Percentiles rank a stretch among this genome's conserved stretches.
Evolutionary conservation across 2,797 vertebrate species (phyloP).

Genomic region (Gymnoscopelus microlampas): DNA sequence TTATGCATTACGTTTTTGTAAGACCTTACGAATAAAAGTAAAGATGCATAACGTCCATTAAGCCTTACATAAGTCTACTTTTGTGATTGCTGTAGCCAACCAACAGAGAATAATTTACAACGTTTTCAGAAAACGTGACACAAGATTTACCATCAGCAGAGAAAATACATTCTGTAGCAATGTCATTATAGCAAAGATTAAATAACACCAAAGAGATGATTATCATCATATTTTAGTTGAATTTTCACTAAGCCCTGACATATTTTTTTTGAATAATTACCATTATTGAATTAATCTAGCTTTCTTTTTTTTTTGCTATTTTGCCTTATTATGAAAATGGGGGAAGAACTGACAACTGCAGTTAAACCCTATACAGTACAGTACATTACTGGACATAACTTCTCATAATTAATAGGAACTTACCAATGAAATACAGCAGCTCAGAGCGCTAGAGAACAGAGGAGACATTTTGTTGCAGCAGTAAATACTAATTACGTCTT

Average conservation of each 20-base stretch:
- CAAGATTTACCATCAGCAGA: constrained; percentile 39
- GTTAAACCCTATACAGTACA: constrained; percentile 22
- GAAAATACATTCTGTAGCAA: constrained; percentile 30
- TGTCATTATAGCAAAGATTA: constrained; percentile 47
- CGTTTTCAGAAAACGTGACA: constrained; percentile 33
- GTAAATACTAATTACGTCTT: constrained; percentile 58
- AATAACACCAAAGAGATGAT: constrained; percentile 38
- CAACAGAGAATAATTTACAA: constrained; percentile 14
- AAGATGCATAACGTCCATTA: too few relatives aligned
- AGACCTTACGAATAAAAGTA: too few relatives aligned
- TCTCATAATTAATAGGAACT: constrained; percentile 66
- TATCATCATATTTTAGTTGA: constrained; percentile 38
- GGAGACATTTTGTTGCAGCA: constrained; percentile 50
- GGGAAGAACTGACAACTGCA: constrained; percentile 29
- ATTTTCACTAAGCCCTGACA: constrained; percentile 29
- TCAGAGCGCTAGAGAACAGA: constrained; percentile 38
- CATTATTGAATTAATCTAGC: constrained; percentile 22
- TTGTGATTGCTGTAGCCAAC: constrained; percentile 7
- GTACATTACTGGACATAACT: constrained; percentile 62
- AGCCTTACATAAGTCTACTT: too few relatives aligned
- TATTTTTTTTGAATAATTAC: constrained; percentile 37
- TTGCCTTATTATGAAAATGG: constrained; percentile 21
- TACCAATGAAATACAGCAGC: constrained; percentile 67
- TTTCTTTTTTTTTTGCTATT: constrained; percentile 19
- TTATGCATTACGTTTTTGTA: too few relatives aligned